A percentile compares a stretch with the other conserved stretches of the same genome.
Conservation (phyloP, 2,797 vertebrate genomes). For the Gymnothorax reevesii region DNA sequence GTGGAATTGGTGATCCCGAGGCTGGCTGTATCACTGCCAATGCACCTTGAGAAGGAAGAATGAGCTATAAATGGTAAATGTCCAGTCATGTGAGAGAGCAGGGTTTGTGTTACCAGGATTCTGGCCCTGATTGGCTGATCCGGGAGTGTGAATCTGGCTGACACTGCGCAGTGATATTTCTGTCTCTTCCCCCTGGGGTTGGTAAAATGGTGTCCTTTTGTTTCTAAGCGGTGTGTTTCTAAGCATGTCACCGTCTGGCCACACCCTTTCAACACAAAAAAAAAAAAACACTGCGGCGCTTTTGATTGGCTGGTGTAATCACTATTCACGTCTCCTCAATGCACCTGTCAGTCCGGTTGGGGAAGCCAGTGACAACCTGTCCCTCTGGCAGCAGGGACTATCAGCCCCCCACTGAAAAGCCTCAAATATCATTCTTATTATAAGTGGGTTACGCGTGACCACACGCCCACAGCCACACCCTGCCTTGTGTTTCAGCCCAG, state of each 20-base stretch:
- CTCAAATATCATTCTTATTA: neutral
- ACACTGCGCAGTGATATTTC: neutral
- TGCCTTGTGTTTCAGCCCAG: neutral
- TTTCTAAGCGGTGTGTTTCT: neutral
- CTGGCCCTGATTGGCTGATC: neutral
- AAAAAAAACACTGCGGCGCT: neutral
- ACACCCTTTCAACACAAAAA: neutral
- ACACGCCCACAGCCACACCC: neutral
- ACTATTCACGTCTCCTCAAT: neutral
- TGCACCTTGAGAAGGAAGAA: neutral
- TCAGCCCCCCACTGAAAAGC: neutral
- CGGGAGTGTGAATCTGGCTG: neutral
- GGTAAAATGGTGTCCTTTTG: neutral
- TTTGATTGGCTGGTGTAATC: neutral
- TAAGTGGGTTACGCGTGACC: neutral
- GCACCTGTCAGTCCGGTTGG: neutral
- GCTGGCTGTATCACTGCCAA: neutral
- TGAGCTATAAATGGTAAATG: neutral
- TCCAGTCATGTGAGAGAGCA: neutral
- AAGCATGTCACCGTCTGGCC: neutral
- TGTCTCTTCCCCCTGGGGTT: neutral
- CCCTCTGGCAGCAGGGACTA: neutral
- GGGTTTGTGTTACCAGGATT: neutral
- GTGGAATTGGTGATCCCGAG: neutral
- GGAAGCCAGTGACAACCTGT: neutral